phyloP scores from a whole-genome alignment of 2,797 vertebrate genomes.

The Hafferia zeledoni region DNA sequence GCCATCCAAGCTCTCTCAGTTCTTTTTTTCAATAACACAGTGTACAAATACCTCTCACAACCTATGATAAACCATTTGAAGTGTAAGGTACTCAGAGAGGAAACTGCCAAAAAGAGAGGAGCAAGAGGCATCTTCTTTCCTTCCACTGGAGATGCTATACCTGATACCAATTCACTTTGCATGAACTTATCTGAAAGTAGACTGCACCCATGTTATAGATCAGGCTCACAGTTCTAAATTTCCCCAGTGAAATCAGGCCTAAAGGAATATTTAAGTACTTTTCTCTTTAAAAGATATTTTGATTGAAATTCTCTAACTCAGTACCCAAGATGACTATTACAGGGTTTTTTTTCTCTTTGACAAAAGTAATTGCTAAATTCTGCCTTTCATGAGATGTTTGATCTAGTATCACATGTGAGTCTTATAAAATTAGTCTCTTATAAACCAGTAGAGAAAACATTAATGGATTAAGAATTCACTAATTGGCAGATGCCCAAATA shows the following conservation, averaged over 20 bases:
- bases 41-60: not conserved
- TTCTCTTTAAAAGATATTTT: not conserved
- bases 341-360: not conserved
- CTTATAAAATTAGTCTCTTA: slow-evolving; percentile 12
- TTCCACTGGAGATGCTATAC: not conserved
- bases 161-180: not conserved
- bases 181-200: not conserved
- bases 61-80: not conserved
- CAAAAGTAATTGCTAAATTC: not conserved
- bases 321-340: not conserved
- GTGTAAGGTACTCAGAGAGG: not conserved
- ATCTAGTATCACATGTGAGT: not conserved
- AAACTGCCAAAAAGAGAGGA: not conserved
- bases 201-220: not conserved
- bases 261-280: not conserved
- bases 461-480: slow-evolving; percentile 12
- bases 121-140: not conserved
- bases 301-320: not conserved
- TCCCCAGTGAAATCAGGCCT: not conserved
- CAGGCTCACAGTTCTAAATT: not conserved
- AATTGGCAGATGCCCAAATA: slow-evolving; percentile 29
- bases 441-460: not conserved
- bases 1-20: accelerated
- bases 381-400: not conserved
- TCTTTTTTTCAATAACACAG: not conserved